Evolutionary conservation across 1,140 invertebrate species (phyloP), one percentile per base, ranked within the genome.

Genomic region (Drosophila truncata): DNA sequence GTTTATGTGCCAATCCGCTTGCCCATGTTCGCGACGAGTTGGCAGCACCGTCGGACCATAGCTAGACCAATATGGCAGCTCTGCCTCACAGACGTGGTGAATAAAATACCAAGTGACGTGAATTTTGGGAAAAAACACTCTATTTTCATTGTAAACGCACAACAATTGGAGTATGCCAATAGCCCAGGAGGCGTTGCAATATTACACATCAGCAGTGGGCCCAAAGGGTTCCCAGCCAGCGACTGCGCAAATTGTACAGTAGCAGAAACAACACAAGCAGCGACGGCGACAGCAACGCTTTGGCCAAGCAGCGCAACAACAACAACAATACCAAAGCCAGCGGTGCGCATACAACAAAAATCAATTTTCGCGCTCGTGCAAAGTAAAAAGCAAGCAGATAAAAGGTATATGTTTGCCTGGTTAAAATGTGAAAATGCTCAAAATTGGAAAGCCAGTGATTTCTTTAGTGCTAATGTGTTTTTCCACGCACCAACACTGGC

Each of bases 61-160:
- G 25, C 39, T 47, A 70, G 49, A 27, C n/a, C 35, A 80, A 70
- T 54, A 74, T 84, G 81, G 81, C 35, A 84, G 60, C 69, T 63
- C 80, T 70, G 29, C 23, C 44, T 27, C 62, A 31, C 63, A 87
- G 72, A 78, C 65, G 84, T 87, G 84, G 84, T 87, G 84, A 87
- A 88, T 87, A 65, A 57, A 41, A 61, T 64, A 37, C 63, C 50
- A 85, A 84, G 84, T 87, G 84, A 88, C 77, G 85, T 87, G 84
- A 87, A 87, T 80, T 87, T 72, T 58, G 61, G 77, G 58, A 75
- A 87, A 79, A 79, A 88, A 70, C 23, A 87, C 80, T 85, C 67
- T 65, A 74, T 80, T 83, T 72, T 46, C 35, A 4, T 60, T 59
- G 59, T 47, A 78, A 87, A 73, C 33, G 29, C 54, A 58, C 52